A percentile compares a stretch with the other conserved stretches of the same genome.
These are phyloP conservation scores for Arenaria interpres DNA, from an alignment of 2,113 vertebrate genomes.

Conservation along the genomic window DNA sequence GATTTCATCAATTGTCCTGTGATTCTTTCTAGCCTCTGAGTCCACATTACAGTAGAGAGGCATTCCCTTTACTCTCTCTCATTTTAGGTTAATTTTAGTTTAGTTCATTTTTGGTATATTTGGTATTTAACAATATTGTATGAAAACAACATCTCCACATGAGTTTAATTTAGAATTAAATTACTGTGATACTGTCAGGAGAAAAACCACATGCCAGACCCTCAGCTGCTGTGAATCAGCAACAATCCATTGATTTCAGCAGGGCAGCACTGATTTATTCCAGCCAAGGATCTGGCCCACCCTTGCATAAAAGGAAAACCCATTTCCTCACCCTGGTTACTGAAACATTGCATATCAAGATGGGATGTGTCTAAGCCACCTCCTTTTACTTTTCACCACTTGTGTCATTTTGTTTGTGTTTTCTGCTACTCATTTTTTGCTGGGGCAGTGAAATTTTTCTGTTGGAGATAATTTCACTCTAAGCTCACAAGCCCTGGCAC, in stretches of 20 bases:
- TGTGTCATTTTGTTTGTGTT: not conserved
- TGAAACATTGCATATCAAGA: not conserved
- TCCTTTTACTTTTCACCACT: slow-evolving; percentile 42
- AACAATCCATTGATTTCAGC: not conserved
- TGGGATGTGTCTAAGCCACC: not conserved
- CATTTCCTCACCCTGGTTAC: slow-evolving; percentile 9
- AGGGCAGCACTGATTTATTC: not conserved
- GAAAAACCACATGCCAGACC: slow-evolving; percentile 6
- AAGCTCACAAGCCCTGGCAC: not conserved
- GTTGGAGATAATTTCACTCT: not conserved
- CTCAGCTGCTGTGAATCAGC: slow-evolving; percentile 25
- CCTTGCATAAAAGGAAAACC: slow-evolving; percentile 25
- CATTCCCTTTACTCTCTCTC: not conserved
- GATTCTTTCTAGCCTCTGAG: not conserved
- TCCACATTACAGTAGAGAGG: not conserved
- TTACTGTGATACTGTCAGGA: not conserved
- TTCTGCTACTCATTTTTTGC: not conserved
- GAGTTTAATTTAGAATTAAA: slow-evolving; percentile 21
- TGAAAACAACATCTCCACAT: not conserved
- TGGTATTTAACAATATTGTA: not conserved
- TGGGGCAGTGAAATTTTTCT: not conserved
- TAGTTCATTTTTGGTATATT: not conserved
- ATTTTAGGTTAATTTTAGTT: not conserved
- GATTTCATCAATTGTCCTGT: not conserved
- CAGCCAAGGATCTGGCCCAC: not conserved